Evolutionary conservation across 2,888 invertebrate genomes (phyloP), one percentile per base, ranked within the genome.

Genomic region (Chesias legatella): DNA sequence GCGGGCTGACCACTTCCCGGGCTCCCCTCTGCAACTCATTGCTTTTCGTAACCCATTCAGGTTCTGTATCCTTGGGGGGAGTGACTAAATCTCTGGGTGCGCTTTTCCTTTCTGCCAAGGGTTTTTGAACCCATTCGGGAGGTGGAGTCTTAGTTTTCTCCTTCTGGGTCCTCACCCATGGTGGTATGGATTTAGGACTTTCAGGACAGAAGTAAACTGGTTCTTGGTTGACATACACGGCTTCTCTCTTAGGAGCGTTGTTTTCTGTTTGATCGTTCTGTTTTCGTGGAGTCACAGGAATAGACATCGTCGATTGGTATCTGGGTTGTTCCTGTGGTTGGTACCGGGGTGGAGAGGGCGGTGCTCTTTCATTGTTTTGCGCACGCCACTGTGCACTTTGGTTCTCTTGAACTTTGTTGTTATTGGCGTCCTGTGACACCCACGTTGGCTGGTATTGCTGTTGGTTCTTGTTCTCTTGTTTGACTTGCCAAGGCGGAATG

Each of bases 81-180:
- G 86, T 86, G 1, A 67, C 65, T 3, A 85, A 53, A 21, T 89
- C 89, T 44, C 88, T 71, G 0, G 79, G 70, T 36, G 63, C 52
- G 45, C 81, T 83, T 57, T 70, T 79, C 9, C 80, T 77, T 7
- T 67, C 72, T 34, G 88, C 89, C 20, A 84, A 60, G 4, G 84
- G 82, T 42, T 71, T 73, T 48, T 84, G 85, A 47, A 75, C 73
- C 89, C 89, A 89, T 7, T 59, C 75, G 4, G 89, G 88, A 3
- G 88, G 89, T 13, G 88, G 88, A 24, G 88, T 88, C 57, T 85
- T 86, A 1, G 88, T 86, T 56, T 83, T 88, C 58, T 88, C 86
- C 44, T 86, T 86, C 47, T 86, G 86, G 10, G 84, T 73, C 56
- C 82, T 84, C 1, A 85, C 88, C 81, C 82, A 89, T 1, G 86